Evolutionary conservation across 2,888 invertebrate species (phyloP).

Genomic region (Pasiphila rectangulata): DNA sequence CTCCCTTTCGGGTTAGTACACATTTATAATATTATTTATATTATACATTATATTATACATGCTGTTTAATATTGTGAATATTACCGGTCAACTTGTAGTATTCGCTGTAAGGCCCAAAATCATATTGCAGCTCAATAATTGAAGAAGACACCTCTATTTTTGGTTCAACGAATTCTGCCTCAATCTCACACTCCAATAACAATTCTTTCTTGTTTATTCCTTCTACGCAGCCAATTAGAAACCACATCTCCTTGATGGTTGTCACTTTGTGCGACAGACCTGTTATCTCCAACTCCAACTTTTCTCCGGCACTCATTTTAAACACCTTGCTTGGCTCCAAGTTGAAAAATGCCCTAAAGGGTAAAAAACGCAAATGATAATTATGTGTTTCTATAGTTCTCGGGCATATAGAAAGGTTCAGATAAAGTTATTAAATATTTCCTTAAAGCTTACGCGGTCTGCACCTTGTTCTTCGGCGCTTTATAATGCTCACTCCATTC

Average conservation of each 20-base stretch:
- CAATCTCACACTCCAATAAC: slow-evolving; percentile 71
- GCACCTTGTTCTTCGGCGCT: slow-evolving; percentile 60
- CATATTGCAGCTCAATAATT: slow-evolving; percentile 72
- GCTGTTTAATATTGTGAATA: neutral
- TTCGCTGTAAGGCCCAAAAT: slow-evolving; percentile 69
- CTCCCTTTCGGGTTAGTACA: no score
- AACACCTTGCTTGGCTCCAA: slow-evolving; percentile 69
- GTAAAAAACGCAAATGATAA: no score
- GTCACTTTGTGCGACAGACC: slow-evolving; percentile 62
- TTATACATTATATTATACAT: no score
- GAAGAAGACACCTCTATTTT: slow-evolving; percentile 73
- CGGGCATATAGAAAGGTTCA: no score
- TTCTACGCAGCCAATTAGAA: slow-evolving; percentile 78
- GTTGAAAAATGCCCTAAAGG: slow-evolving; percentile 65
- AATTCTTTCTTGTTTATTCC: slow-evolving; percentile 77
- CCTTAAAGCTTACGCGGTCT: slow-evolving; percentile 48
- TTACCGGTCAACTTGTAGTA: slow-evolving; percentile 71
- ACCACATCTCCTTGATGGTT: slow-evolving; percentile 78
- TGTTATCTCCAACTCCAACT: slow-evolving; percentile 58
- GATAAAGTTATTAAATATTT: no score
- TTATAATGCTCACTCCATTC: slow-evolving; percentile 75
- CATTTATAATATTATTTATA: no score
- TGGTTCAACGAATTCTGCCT: slow-evolving; percentile 82
- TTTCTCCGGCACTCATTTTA: slow-evolving; percentile 70
- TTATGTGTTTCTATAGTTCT: no score